phyloP scores from a whole-genome alignment of 2,113 vertebrate species.

The Myrmecophaga tridactyla region DNA sequence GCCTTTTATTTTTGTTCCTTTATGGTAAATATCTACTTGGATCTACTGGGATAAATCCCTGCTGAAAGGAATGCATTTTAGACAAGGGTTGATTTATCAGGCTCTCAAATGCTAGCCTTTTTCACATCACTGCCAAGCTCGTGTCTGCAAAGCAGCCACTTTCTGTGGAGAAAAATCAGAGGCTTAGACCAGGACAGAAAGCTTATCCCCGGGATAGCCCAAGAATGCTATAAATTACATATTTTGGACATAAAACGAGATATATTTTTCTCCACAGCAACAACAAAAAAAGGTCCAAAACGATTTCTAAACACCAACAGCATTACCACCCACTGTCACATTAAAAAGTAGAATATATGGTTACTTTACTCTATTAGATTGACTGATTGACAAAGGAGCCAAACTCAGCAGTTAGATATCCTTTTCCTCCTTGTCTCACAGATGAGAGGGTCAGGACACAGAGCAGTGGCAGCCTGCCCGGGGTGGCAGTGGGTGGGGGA shows the following conservation, averaged over 20 bases:
- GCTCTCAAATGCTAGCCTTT: neutral
- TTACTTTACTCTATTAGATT: neutral
- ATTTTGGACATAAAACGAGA: neutral
- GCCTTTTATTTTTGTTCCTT: neutral
- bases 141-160: neutral
- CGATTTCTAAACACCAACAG: neutral
- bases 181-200: neutral
- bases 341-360: neutral
- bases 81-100: neutral
- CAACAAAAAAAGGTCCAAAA: neutral
- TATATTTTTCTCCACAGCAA: neutral
- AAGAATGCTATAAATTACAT: neutral
- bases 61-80: neutral
- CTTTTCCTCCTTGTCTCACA: neutral
- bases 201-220: neutral
- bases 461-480: neutral
- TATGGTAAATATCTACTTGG: neutral
- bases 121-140: neutral
- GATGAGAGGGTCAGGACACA: neutral
- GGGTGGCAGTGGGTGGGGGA: rapidly evolving
- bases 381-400: neutral
- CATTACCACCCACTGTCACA: neutral
- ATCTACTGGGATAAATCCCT: neutral
- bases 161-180: neutral
- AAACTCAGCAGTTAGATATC: neutral